Conservation (phyloP, 2,797 vertebrate species). For the Pteropus rufus region DNA sequence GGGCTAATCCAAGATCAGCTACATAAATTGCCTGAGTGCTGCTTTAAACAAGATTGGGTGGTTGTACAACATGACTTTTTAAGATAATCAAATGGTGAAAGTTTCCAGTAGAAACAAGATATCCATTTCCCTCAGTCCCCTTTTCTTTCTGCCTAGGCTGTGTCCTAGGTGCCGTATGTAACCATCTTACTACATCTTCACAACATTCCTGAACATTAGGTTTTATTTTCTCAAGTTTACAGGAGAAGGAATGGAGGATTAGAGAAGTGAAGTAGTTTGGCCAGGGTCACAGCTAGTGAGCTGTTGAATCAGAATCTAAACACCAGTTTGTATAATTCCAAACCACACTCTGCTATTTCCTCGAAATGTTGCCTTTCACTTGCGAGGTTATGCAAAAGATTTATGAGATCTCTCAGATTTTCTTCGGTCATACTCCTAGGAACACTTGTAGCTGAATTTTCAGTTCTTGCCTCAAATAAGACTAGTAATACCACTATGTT, state of each 20-base stretch:
- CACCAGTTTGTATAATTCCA: conserved; percentile 13
- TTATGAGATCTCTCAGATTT: background rate
- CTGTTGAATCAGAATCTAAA: background rate
- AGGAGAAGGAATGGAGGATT: background rate
- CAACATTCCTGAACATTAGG: background rate
- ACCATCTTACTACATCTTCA: background rate
- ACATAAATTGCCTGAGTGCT: background rate
- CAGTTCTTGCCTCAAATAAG: background rate
- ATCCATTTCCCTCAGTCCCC: background rate
- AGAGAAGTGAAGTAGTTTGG: conserved; percentile 11
- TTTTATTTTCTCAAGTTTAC: conserved; percentile 36
- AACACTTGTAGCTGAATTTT: conserved; percentile 27
- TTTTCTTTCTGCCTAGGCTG: background rate
- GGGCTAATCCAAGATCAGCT: background rate
- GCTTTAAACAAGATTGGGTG: conserved; percentile 6
- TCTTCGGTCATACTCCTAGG: background rate
- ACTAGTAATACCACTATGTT: background rate
- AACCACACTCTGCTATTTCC: background rate
- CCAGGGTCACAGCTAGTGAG: background rate
- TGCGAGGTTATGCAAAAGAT: background rate
- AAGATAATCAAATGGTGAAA: conserved; percentile 26
- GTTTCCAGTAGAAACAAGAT: background rate
- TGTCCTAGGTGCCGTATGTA: background rate
- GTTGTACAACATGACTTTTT: background rate
- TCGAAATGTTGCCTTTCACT: background rate